Evolutionary conservation across 2,888 invertebrate genomes (phyloP).

Genomic region (Chesias legatella): DNA sequence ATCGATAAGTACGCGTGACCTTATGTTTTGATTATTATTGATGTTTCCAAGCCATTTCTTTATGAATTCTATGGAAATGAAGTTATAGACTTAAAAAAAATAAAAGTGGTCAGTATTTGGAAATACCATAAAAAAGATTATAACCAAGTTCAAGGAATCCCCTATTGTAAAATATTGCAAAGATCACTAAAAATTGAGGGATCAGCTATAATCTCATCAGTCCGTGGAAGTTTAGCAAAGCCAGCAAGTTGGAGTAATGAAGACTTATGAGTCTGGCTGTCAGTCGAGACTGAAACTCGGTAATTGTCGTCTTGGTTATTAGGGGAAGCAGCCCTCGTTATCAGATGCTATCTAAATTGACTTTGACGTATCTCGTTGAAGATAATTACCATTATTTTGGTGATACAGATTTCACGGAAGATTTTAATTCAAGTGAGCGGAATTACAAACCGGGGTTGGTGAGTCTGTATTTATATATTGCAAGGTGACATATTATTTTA

Average conservation of each 20-base stretch:
- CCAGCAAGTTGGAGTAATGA: constrained; percentile 62
- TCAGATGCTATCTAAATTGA: constrained; percentile 26
- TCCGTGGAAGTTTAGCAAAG: constrained; percentile 56
- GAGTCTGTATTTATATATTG: too few relatives aligned
- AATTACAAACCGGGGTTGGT: background rate
- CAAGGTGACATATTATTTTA: too few relatives aligned
- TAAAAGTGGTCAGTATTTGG: too few relatives aligned
- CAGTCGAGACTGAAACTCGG: constrained; percentile 39
- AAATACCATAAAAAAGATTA: too few relatives aligned
- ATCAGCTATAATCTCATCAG: constrained; percentile 27
- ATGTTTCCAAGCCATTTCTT: too few relatives aligned
- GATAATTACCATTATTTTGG: constrained; percentile 25
- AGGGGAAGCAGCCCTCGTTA: constrained; percentile 29
- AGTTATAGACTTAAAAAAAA: too few relatives aligned
- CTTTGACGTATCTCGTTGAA: constrained; percentile 28
- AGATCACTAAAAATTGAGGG: constrained; percentile 4
- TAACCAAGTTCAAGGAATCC: too few relatives aligned
- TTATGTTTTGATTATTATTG: too few relatives aligned
- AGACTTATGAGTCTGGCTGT: constrained; percentile 73
- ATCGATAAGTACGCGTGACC: too few relatives aligned
- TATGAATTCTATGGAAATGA: too few relatives aligned
- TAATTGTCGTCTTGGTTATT: constrained; percentile 62
- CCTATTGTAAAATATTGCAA: too few relatives aligned
- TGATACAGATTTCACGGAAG: constrained; percentile 4
- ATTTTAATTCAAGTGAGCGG: background rate